Evolutionary conservation across 2,797 vertebrate genomes (phyloP).

Genomic region (Agapornis canus): DNA sequence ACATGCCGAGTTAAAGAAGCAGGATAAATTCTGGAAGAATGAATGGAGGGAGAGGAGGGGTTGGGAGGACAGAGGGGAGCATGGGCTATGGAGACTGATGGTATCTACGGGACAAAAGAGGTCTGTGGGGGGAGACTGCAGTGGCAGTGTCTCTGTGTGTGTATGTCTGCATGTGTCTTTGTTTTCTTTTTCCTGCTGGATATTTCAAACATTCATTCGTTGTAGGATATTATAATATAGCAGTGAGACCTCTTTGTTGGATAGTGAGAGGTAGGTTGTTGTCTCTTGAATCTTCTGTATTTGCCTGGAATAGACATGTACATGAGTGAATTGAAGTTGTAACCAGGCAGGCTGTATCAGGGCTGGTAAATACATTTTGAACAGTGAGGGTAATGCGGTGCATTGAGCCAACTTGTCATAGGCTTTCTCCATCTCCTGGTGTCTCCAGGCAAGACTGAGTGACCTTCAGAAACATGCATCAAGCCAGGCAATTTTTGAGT

Average conservation of each 20-base stretch:
- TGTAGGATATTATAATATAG: neutral
- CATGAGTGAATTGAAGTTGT: neutral
- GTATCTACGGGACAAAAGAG: slow-evolving; percentile 69
- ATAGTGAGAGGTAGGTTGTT: neutral
- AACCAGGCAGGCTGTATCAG: neutral
- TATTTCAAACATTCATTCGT: slow-evolving; percentile 40
- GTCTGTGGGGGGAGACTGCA: slow-evolving; percentile 25
- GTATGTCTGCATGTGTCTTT: neutral
- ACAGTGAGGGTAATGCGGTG: fast-evolving
- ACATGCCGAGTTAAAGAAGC: slow-evolving; percentile 84
- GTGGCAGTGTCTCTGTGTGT: neutral
- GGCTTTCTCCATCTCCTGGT: neutral
- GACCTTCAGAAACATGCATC: neutral
- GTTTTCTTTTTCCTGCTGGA: neutral
- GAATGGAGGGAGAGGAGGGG: slow-evolving; percentile 70
- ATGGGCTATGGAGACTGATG: neutral
- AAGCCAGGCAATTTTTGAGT: neutral
- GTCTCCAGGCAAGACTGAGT: neutral
- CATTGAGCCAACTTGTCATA: neutral
- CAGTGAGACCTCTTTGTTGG: neutral
- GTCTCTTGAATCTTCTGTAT: neutral
- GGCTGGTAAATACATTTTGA: neutral
- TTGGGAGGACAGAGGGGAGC: slow-evolving; percentile 53
- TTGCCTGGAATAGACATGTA: neutral
- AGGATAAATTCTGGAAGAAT: slow-evolving; percentile 79